Evolutionary conservation across 1,140 invertebrate species (phyloP), one percentile per base, ranked within the genome.

Genomic region (Drosophila arizonae): DNA sequence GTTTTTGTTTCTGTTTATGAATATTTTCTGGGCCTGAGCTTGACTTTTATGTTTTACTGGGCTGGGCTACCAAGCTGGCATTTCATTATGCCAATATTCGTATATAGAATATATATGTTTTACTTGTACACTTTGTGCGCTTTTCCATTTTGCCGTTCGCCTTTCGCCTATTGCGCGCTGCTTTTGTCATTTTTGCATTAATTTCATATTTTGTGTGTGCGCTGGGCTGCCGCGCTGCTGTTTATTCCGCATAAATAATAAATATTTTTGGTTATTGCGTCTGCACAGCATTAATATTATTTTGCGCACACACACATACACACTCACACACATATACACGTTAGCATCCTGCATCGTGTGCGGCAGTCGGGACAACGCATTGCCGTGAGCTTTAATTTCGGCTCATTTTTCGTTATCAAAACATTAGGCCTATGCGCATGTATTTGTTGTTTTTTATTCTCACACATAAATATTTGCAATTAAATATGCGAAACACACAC

Each of bases 211-310:
- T 85, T 72, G 70, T 80, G 62, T 50, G 48, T 13, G 24, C 33
- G 33, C 33, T 33, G 9, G 6, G 33, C 33, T 33, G 33, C 33
- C 6, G 33, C 33, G 33, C 72, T 84, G 79, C 81, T 88, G 85
- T 88, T 89, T 88, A 88, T 88, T 88, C 78, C 84, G 80, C 77
- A 88, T 88, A 88, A 88, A 88, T 88, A 88, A 89, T 88, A 88
- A 78, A 89, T 84, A 89, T 89, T 88, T 88, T 88, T 84, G 85
- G 80, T 80, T 88, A 88, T 89, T 88, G 74, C 85, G 84, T 88
- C 84, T 89, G 85, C 80, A 89, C 80, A 72, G 65, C 81, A 88
- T 88, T 88, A 89, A 88, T 88, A 88, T 78, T 84, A 80, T 84
- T 86, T 88, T 61, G 57, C 77, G 51, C 69, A 28, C 11, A 17